Evolutionary conservation across 1,140 invertebrate species (phyloP), one percentile per base, ranked within the genome.

Genomic region (Drosophila lacteicornis): DNA sequence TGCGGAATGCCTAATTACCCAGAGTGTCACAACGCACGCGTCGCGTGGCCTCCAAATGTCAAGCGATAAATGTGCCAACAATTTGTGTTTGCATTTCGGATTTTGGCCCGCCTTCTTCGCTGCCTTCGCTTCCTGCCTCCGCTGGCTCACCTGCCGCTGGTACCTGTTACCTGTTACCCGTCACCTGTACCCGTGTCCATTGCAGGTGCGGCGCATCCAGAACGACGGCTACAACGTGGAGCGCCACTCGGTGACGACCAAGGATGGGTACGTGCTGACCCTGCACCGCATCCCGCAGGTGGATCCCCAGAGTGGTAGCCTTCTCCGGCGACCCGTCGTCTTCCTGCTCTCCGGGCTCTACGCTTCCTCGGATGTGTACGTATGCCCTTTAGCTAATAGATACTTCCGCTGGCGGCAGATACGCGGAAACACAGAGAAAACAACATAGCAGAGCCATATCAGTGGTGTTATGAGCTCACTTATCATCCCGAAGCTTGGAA

Each of bases 261-360:
- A 91, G 57, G 94, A 95, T 91, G 94, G 94, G 15, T 95, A 95
- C 68, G 92, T 94, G n/a, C 80, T 95, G 38, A 93, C 91, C 15
- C 50, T 95, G 38, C 94, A 94, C 66, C 92, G 94, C 9, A 94
- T 95, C 61, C 93, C 94, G 9, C 82, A 90, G 63, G 65, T 87
- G 58, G 68, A 79, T 38, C 67, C 70, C 15, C 71, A 63, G 4
- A 83, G 94, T 0, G 93, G 95, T 3, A 71, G 55, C 0, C 91
- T 97, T 3, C 94, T 96, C 71, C 95, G 95, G 67, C 95, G 95
- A 2, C 93, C 96, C 0, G 82, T 95, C 30, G 93, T 93, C 33
- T 95, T 94, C 73, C 82, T 95, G 11, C 88, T 96, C 60, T 97
- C 97, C 90, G 97, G 97, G 3, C 91, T 97, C 11, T 86, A 97